These are phyloP conservation scores for Prenolepis imparis DNA, from an alignment of 2,888 invertebrate genomes.

Conservation along the genomic window DNA sequence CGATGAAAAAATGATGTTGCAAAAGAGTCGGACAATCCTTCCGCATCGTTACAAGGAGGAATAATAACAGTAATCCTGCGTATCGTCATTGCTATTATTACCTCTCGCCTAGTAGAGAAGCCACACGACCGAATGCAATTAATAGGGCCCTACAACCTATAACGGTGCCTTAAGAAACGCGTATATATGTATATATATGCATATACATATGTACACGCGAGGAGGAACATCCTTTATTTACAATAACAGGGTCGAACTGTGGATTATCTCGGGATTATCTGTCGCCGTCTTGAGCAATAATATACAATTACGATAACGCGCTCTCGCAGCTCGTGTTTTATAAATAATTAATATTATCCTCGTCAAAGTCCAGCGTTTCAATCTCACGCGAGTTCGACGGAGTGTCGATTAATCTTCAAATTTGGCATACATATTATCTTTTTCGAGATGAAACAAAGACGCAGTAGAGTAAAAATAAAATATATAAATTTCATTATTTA, in stretches of 20 bases:
- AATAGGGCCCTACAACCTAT: constrained; percentile 80
- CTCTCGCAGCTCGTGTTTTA: constrained; percentile 64
- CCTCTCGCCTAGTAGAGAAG: constrained; percentile 72
- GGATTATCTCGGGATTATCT: constrained; percentile 9
- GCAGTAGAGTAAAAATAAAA: background rate
- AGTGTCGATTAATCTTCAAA: background rate
- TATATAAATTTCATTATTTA: background rate
- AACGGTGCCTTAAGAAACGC: constrained; percentile 79
- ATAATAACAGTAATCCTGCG: constrained; percentile 77
- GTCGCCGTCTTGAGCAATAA: constrained; percentile 70
- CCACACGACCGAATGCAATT: constrained; percentile 81
- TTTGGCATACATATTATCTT: background rate
- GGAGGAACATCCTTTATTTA: constrained; percentile 81
- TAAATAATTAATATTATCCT: constrained; percentile 72
- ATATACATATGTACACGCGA: background rate
- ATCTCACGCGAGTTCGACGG: background rate
- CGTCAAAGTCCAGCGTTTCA: constrained; percentile 71
- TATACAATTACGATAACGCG: constrained; percentile 65
- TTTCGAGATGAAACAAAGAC: background rate
- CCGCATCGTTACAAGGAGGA: constrained; percentile 80
- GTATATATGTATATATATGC: constrained; percentile 30
- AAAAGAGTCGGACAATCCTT: constrained; percentile 82
- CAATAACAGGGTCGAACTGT: constrained; percentile 62
- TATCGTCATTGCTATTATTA: constrained; percentile 78
- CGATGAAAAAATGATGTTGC: constrained; percentile 83